These are phyloP conservation scores for Oreochromis mossambicus DNA, from an alignment of 2,797 vertebrate species.

Conservation along the genomic window DNA sequence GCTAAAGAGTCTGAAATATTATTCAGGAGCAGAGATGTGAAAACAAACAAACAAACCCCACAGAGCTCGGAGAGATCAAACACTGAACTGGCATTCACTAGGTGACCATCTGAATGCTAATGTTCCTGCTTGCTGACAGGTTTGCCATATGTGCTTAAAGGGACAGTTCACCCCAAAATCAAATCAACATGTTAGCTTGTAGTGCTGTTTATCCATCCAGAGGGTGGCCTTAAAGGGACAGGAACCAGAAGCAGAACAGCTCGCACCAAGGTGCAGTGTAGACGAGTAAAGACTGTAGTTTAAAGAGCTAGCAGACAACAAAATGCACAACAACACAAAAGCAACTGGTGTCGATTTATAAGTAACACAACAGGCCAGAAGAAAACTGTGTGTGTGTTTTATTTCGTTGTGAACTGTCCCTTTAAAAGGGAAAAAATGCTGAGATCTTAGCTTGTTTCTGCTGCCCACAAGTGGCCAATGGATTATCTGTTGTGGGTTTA, in stretches of 20 bases:
- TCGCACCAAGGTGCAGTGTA: background rate
- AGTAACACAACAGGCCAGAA: background rate
- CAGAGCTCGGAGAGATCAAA: background rate
- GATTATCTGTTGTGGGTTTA: background rate
- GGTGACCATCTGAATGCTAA: background rate
- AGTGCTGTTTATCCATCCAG: background rate
- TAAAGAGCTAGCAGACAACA: background rate
- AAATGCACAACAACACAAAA: background rate
- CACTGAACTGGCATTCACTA: background rate
- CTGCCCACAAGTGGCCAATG: background rate
- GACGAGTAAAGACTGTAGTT: background rate
- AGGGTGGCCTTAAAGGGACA: background rate
- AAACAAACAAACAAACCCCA: background rate
- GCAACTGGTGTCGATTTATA: background rate
- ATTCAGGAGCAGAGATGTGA: background rate
- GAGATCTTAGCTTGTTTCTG: background rate
- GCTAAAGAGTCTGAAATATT: background rate
- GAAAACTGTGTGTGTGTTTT: background rate
- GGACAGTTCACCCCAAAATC: background rate
- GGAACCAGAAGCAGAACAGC: background rate
- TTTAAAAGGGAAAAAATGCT: background rate
- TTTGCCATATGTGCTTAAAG: background rate
- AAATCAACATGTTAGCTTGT: background rate
- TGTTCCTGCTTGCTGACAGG: background rate
- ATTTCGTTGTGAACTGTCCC: background rate